Evolutionary conservation across 2,113 vertebrate genomes (phyloP).

Genomic region (Apodemus sylvaticus): DNA sequence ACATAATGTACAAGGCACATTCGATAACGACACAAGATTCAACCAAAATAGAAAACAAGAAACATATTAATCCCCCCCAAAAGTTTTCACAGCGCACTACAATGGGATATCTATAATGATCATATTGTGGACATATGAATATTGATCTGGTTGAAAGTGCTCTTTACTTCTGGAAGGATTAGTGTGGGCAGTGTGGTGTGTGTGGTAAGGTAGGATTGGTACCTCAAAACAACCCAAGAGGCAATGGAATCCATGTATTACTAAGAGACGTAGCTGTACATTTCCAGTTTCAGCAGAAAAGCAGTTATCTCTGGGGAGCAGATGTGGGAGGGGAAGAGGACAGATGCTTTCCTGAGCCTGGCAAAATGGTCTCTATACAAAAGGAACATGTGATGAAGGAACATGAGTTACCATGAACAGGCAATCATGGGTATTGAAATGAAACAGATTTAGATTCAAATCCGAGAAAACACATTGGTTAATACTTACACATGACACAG

Average conservation of each 20-base stretch:
- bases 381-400: neutral
- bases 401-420: neutral
- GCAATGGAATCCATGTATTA: neutral
- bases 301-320: neutral
- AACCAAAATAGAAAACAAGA: constrained; percentile 1
- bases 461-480: neutral
- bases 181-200: too few relatives aligned
- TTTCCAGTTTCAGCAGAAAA: neutral
- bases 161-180: neutral
- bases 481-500: neutral
- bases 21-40: neutral
- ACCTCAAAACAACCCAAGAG: neutral
- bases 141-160: too few relatives aligned
- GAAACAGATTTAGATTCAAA: neutral
- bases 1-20: neutral
- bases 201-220: too few relatives aligned
- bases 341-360: neutral
- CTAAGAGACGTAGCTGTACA: neutral
- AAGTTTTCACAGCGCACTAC: neutral
- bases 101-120: neutral
- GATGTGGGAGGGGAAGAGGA: neutral
- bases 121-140: neutral
- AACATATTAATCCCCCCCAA: neutral
- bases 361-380: too few relatives aligned
- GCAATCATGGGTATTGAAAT: neutral